phyloP scores from a whole-genome alignment of 1,140 invertebrate genomes.

The Mizuhopecten yessoensis region DNA sequence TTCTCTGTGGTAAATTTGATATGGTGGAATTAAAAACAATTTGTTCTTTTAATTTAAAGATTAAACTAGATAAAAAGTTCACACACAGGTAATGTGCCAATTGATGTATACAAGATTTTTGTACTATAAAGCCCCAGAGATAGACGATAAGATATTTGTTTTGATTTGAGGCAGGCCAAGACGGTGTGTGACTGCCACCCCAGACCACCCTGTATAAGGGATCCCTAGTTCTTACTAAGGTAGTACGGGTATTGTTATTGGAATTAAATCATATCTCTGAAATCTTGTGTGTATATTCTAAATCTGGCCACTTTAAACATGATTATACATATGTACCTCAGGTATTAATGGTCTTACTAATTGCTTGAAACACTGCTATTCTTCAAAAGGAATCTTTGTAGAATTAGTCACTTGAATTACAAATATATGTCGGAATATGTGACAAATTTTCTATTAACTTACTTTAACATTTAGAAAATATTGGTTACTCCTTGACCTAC shows the following conservation, averaged over 20 bases:
- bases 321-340: too few relatives aligned
- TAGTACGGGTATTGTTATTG: not conserved
- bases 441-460: not conserved
- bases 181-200: not conserved
- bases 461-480: not conserved
- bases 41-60: too few relatives aligned
- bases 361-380: not conserved
- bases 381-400: not conserved
- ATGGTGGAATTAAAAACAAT: too few relatives aligned
- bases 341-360: not conserved
- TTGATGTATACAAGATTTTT: too few relatives aligned
- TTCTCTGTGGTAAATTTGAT: too few relatives aligned
- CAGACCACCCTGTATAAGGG: not conserved
- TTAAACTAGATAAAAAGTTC: too few relatives aligned
- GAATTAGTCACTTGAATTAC: too few relatives aligned
- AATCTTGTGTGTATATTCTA: not conserved
- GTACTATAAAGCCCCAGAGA: not conserved
- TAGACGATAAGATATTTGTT: not conserved
- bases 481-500: not conserved
- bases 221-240: not conserved
- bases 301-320: not conserved
- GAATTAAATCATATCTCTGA: not conserved
- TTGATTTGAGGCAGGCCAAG: not conserved
- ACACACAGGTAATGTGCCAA: too few relatives aligned
- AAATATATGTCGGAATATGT: not conserved